These are phyloP conservation scores for Diglossa brunneiventris DNA, from an alignment of 2,113 vertebrate species.

Conservation along the genomic window DNA sequence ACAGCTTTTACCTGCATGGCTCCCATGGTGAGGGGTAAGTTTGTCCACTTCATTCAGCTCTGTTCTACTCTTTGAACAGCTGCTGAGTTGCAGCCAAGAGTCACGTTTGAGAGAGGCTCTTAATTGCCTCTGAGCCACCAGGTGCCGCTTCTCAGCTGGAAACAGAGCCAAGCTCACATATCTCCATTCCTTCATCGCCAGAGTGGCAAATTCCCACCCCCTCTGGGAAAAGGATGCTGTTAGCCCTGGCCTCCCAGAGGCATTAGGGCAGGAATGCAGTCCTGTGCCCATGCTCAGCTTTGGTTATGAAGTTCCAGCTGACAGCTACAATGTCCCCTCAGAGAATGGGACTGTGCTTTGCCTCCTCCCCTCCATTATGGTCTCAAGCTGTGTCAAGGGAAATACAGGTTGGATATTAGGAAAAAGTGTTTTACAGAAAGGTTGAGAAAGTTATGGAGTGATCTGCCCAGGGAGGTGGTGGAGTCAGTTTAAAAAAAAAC, in stretches of 20 bases:
- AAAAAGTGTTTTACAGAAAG: not conserved
- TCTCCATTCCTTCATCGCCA: not conserved
- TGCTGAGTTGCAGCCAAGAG: conserved; percentile 23
- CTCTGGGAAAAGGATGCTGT: not conserved
- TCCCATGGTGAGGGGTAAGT: not conserved
- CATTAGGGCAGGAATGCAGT: not conserved
- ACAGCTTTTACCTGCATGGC: not conserved
- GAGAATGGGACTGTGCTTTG: not conserved
- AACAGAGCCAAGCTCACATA: not conserved
- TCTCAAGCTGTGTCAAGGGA: not conserved
- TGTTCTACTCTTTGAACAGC: conserved; percentile 28
- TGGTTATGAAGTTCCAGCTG: not conserved
- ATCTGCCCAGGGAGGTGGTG: not conserved
- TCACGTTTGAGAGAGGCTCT: conserved; percentile 15
- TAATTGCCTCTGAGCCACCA: conserved; percentile 46
- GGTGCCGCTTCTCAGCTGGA: not conserved
- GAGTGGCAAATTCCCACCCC: not conserved
- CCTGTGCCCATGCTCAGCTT: not conserved
- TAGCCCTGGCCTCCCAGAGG: not conserved
- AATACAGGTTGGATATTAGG: not conserved
- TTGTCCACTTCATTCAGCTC: conserved; percentile 39
- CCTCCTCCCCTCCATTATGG: not conserved
- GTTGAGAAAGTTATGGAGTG: not conserved
- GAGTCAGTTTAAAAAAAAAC: not conserved
- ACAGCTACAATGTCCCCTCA: not conserved